phyloP scores from a whole-genome alignment of 2,113 vertebrate genomes.

The Silurus asotus region DNA sequence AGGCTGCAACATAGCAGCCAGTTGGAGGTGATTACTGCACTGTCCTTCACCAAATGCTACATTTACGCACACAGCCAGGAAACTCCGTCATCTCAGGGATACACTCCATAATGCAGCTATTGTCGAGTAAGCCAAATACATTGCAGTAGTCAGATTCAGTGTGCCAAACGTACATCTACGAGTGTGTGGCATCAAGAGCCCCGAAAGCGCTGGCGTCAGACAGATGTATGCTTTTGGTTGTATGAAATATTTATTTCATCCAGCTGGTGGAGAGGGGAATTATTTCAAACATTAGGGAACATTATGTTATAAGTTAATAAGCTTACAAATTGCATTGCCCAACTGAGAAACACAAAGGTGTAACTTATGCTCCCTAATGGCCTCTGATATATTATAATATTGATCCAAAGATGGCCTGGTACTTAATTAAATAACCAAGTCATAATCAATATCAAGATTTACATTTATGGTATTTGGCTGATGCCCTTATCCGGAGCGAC shows the following conservation, averaged over 20 bases:
- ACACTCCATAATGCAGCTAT: slow-evolving; percentile 46
- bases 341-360: slow-evolving; percentile 4
- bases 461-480: too few species aligned
- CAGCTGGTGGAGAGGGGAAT: slow-evolving; percentile 4
- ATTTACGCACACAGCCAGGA: slow-evolving; percentile 38
- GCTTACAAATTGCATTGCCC: background rate
- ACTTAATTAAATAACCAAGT: background rate
- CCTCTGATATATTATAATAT: background rate
- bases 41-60: slow-evolving; percentile 26
- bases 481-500: too few species aligned
- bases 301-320: slow-evolving; percentile 21
- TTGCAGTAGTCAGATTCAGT: slow-evolving; percentile 13
- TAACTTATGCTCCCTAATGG: background rate
- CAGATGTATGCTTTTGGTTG: slow-evolving; percentile 39
- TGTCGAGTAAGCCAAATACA: slow-evolving; percentile 49
- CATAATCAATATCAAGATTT: background rate
- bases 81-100: slow-evolving; percentile 38
- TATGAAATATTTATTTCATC: slow-evolving; percentile 41
- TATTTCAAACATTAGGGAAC: slow-evolving; percentile 5
- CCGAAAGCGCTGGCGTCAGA: slow-evolving; percentile 18
- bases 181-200: slow-evolving; percentile 13
- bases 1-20: slow-evolving; percentile 18
- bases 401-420: background rate
- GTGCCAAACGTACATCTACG: background rate
- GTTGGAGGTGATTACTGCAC: slow-evolving; percentile 23